Evolutionary conservation across 2,797 vertebrate species (phyloP), one percentile per base, ranked within the genome.

Genomic region (Hippopotamyrus pictus): DNA sequence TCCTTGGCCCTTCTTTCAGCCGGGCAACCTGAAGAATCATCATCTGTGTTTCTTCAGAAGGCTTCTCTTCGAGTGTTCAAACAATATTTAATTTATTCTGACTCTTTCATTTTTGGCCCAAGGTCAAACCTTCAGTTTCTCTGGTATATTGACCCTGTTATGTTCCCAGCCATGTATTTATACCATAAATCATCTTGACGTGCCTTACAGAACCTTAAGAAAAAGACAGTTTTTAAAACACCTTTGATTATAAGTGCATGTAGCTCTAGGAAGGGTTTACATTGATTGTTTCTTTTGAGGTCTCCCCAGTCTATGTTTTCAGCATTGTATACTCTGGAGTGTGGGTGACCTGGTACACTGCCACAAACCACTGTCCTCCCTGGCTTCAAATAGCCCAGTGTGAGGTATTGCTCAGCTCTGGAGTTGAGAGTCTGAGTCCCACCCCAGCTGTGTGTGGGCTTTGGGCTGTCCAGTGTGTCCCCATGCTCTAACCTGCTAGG

Each of bases 181-280:
- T 57, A 6, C 33, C 76, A 85, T 85, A 69, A 85, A 84, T 88
- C 76, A 46, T 89, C 44, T 86, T 37, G 73, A 84, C 54, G 25
- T 37, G 1, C 22, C 57, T 51, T 85, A 17, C 57, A 85, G 29
- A 73, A 22, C 54, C 46, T 85, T 22, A 85, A 29, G 88, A 82
- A 85, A 59, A 46, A 46, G 50, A 83, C 84, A 90, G 62, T 94
- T 93, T 93, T 93, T 94, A 93, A 93, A 91, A 14, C 87, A 48
- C 90, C 92, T 94, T 94, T 93, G 92, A 94, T 95, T 95, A 94
- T 95, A 94, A 94, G 94, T 92, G 94, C 92, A 92, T 91, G 50
- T 91, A 91, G 93, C 93, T 92, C 91, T 84, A 92, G 91, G 93
- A 94, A 94, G 93, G 92, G 91, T 92, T 90, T 92, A 94, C 95